These are phyloP conservation scores for Pelosia muscerda DNA, from an alignment of 2,888 invertebrate genomes.

Conservation along the genomic window DNA sequence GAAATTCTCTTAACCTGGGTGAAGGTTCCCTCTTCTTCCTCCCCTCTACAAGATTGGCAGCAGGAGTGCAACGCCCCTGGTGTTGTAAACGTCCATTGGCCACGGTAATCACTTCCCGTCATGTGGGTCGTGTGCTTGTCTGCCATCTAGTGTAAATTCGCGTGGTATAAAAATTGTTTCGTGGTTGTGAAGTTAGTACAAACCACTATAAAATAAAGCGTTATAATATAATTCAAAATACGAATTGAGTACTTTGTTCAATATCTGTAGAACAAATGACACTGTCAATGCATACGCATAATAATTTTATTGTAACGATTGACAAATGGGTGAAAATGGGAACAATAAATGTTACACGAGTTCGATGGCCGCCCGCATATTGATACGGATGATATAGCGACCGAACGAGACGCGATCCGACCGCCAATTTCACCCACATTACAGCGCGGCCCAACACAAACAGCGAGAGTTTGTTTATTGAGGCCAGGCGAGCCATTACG, in stretches of 20 bases:
- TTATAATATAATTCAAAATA: neutral
- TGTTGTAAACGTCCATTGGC: too few relatives aligned
- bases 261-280: slow-evolving; percentile 1
- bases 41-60: too few relatives aligned
- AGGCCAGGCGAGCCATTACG: slow-evolving; percentile 16
- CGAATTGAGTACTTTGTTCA: neutral
- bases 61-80: too few relatives aligned
- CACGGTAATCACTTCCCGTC: too few relatives aligned
- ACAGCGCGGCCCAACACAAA: slow-evolving; percentile 24
- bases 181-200: too few relatives aligned
- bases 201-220: too few relatives aligned
- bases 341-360: slow-evolving; percentile 12
- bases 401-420: slow-evolving; percentile 5
- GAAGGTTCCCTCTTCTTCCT: too few relatives aligned
- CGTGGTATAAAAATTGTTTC: too few relatives aligned
- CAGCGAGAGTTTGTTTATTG: slow-evolving; percentile 37
- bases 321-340: slow-evolving; percentile 21
- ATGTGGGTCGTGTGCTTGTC: too few relatives aligned
- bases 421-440: slow-evolving; percentile 31
- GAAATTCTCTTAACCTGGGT: too few relatives aligned
- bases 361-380: slow-evolving; percentile 25
- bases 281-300: neutral
- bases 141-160: too few relatives aligned
- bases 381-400: slow-evolving; percentile 17
- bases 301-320: slow-evolving; percentile 11